These are phyloP conservation scores for Rhabditophanes sp. DNA, from an alignment of 2,888 invertebrate species.

Conservation along the genomic window DNA sequence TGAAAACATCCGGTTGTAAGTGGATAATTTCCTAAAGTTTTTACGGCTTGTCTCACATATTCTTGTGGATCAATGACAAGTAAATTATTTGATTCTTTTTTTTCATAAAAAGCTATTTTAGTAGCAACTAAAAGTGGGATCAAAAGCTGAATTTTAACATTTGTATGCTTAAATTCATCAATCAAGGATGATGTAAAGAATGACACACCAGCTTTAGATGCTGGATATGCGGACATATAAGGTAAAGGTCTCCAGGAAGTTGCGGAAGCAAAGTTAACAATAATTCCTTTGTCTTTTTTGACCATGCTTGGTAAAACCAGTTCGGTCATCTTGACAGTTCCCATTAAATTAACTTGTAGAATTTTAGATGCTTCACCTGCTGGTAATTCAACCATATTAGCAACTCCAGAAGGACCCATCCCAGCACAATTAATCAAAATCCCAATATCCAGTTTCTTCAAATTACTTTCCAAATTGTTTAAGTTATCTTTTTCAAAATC, in stretches of 20 bases:
- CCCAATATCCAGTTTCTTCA: constrained; percentile 25
- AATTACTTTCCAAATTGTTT: constrained; percentile 21
- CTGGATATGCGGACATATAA: constrained; percentile 39
- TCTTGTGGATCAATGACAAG: constrained; percentile 36
- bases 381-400: constrained; percentile 28
- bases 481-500: constrained; percentile 34
- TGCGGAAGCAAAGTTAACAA: constrained; percentile 41
- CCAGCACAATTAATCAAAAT: constrained; percentile 42
- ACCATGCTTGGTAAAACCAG: constrained; percentile 38
- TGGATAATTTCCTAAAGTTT: constrained; percentile 28
- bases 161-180: constrained; percentile 31
- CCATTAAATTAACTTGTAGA: constrained; percentile 34
- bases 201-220: constrained; percentile 37
- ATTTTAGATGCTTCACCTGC: constrained; percentile 31
- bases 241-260: constrained; percentile 42
- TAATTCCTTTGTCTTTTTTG: constrained; percentile 29
- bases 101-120: constrained; percentile 38
- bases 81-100: constrained; percentile 33
- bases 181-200: constrained; percentile 36
- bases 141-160: constrained; percentile 36
- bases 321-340: constrained; percentile 36
- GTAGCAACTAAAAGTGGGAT: constrained; percentile 41
- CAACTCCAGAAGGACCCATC: constrained; percentile 32
- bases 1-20: constrained; percentile 35
- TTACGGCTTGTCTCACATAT: constrained; percentile 34